Percentiles rank a stretch among this genome's conserved stretches.
phyloP scores from a whole-genome alignment of 2,888 invertebrate genomes.

The Dynastes maya region DNA sequence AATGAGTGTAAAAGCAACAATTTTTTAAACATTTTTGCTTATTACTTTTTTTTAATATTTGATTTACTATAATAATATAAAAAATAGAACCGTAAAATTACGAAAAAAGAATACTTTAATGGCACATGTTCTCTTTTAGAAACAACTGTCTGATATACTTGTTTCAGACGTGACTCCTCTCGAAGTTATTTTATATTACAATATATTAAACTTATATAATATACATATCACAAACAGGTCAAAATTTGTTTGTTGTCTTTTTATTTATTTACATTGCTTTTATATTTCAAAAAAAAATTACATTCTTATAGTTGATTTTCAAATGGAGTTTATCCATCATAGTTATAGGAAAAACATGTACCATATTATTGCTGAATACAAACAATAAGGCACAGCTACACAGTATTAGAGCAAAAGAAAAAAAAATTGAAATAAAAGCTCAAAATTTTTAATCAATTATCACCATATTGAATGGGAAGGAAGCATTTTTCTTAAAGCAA shows the following conservation, averaged over 20 bases:
- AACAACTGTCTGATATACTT: conserved; percentile 28
- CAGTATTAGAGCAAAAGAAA: conserved; percentile 43
- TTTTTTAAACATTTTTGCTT: not conserved
- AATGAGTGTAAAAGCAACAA: conserved; percentile 9
- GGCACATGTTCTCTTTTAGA: conserved; percentile 62
- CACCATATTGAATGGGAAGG: not conserved
- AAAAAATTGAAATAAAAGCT: conserved; percentile 22
- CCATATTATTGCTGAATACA: conserved; percentile 61
- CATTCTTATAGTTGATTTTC: not conserved
- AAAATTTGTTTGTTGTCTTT: conserved; percentile 52
- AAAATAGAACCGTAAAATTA: conserved; percentile 52
- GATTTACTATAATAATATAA: conserved; percentile 43
- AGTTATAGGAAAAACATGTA: conserved; percentile 59
- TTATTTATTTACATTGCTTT: conserved; percentile 7
- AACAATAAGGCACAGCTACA: conserved; percentile 66
- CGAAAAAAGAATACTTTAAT: conserved; percentile 59
- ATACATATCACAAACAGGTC: conserved; percentile 51
- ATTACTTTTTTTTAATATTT: conserved; percentile 13
- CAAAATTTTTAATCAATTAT: not conserved
- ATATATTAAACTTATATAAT: conserved; percentile 19
- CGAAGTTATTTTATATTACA: conserved; percentile 37
- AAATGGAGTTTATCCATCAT: conserved; percentile 14
- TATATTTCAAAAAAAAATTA: not conserved
- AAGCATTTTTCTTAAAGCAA: conserved; percentile 66
- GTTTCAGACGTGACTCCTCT: conserved; percentile 32